These are phyloP conservation scores for Notothenia coriiceps DNA, from an alignment of 2,113 vertebrate species.

Conservation along the genomic window DNA sequence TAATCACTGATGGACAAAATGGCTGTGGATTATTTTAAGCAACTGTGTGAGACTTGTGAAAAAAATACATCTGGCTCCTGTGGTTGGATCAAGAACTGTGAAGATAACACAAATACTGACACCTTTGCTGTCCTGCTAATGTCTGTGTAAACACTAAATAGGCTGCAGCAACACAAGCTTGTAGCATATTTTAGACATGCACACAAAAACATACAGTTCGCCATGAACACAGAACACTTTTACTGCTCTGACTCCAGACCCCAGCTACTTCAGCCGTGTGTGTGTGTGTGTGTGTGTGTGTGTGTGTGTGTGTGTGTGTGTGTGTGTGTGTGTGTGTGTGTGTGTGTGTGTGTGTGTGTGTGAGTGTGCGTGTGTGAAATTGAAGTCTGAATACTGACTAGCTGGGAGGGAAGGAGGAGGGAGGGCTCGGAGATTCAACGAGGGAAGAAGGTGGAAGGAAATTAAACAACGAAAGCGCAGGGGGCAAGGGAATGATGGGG, in stretches of 20 bases:
- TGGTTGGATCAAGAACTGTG: conserved; percentile 34
- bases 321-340: neutral
- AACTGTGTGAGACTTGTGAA: conserved; percentile 50
- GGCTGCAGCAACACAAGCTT: neutral
- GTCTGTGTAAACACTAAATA: conserved; percentile 49
- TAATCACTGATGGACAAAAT: conserved; percentile 73
- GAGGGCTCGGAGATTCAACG: conserved; percentile 35
- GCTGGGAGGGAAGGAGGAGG: conserved; percentile 10
- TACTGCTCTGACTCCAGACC: neutral
- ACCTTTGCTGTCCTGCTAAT: conserved; percentile 58
- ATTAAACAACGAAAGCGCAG: conserved; percentile 50
- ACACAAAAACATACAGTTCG: neutral
- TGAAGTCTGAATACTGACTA: conserved; percentile 73
- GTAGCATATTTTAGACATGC: conserved; percentile 12
- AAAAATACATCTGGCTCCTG: conserved; percentile 28
- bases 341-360: neutral
- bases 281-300: conserved; percentile 15
- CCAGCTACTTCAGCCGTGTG: conserved; percentile 1
- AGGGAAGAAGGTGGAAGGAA: conserved; percentile 34
- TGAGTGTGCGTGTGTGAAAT: conserved; percentile 43
- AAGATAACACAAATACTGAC: conserved; percentile 51
- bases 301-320: neutral
- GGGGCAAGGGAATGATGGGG: conserved; percentile 26
- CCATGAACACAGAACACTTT: conserved; percentile 7
- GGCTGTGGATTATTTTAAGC: conserved; percentile 69